Evolutionary conservation across 2,113 vertebrate species (phyloP), one percentile per base, ranked within the genome.

Genomic region (Syrmaticus mikado): DNA sequence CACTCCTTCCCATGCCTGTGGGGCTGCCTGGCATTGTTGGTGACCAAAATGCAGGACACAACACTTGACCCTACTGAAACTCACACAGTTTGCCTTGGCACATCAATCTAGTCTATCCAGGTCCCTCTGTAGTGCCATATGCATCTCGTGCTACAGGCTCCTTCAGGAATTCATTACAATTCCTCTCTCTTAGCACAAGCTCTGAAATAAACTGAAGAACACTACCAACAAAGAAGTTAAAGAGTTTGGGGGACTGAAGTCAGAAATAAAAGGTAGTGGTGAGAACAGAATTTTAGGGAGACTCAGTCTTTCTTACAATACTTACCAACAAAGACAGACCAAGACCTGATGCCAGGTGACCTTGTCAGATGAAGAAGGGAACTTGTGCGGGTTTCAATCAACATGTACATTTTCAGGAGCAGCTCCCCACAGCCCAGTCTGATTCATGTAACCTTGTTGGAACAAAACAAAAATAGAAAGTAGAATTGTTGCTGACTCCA

Each of bases 301-400:
- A 89, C 40, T 52, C 64, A 6, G 1, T 18, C 5, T 60, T 52
- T 52, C 50, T 30, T 53, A 53, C 52, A 53, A 16, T 30, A 53
- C 98, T 97, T 98, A 99, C 99, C 99, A 34, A 99, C 98, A 55
- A 99, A 98, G 34, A 99, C 92, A 43, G 99, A 99, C 99, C 99
- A 99, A 24, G 99, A 99, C n/a, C 99, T 97, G 75, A 99, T 97
- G 53, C 99, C 98, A 2, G 99, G 99, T 9, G 98, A 98, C 96
- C 99, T 99, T 95, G 98, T 99, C 41, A 99, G 97, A 73, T 98
- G 98, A 17, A 99, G 98, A 50, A 94, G 9, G 89, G 97, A 98
- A 84, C 91, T 38, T 8, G 97, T 98, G 66, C 98, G 98, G 14
- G 95, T 92, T 96, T 99, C 98, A 68, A 99, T 98, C 45, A 90